phyloP scores from a whole-genome alignment of 2,888 invertebrate genomes.

The Parnassius mnemosyne region DNA sequence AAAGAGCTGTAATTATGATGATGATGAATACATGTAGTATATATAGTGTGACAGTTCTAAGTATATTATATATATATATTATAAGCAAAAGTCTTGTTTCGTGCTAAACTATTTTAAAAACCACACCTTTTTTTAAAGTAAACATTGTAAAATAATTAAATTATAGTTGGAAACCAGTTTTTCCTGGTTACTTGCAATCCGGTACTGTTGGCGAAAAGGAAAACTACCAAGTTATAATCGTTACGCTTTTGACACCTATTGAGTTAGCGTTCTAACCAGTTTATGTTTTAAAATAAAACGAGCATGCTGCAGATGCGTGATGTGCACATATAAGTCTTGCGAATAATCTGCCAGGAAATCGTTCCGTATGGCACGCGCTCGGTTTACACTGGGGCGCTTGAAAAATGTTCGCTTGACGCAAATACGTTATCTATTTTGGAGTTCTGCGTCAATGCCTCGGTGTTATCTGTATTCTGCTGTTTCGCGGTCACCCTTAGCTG shows the following conservation, averaged over 20 bases:
- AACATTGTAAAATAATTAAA: no score
- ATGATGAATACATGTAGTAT: no score
- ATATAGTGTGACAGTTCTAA: no score
- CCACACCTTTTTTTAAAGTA: no score
- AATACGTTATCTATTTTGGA: conserved; percentile 80
- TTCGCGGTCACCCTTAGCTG: conserved; percentile 63
- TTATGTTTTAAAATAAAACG: conserved; percentile 45
- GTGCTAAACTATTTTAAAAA: no score
- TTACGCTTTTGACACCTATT: not conserved
- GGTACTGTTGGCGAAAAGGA: no score
- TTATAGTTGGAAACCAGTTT: no score
- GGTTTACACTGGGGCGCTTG: conserved; percentile 65
- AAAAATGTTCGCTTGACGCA: conserved; percentile 79
- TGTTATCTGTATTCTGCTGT: conserved; percentile 72
- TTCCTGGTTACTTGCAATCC: no score
- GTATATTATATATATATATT: no score
- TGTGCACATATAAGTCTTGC: conserved; percentile 51
- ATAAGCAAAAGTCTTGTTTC: no score
- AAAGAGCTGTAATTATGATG: no score
- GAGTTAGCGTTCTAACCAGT: conserved; percentile 13
- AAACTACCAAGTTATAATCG: not conserved
- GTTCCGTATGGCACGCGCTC: conserved; percentile 63
- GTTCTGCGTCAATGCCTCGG: conserved; percentile 70
- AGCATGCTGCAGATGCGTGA: conserved; percentile 57
- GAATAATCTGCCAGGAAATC: conserved; percentile 73